Evolutionary conservation across 2,888 invertebrate species (phyloP).

Genomic region (Lasiommata megera): DNA sequence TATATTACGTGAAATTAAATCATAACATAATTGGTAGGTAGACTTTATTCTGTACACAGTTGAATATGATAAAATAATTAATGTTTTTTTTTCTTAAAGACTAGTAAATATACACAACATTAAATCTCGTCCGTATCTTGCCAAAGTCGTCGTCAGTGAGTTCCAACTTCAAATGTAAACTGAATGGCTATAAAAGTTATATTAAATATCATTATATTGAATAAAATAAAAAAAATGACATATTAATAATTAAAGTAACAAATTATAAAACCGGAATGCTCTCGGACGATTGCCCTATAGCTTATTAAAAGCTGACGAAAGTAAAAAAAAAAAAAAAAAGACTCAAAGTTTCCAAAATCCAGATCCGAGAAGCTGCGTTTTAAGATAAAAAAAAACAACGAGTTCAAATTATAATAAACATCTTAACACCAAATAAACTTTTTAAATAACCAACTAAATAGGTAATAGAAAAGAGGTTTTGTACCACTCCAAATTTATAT

Average conservation of each 20-base stretch:
- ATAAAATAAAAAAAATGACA: neutral
- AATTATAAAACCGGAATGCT: neutral
- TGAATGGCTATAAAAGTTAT: too few relatives aligned
- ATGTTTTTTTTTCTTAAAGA: conserved; percentile 24
- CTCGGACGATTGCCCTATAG: neutral
- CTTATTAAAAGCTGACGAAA: too few relatives aligned
- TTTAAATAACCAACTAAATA: too few relatives aligned
- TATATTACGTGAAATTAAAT: conserved; percentile 19
- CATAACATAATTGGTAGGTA: neutral
- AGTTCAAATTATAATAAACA: too few relatives aligned
- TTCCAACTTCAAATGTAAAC: too few relatives aligned
- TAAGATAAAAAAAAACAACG: too few relatives aligned
- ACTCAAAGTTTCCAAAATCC: too few relatives aligned
- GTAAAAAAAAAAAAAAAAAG: too few relatives aligned
- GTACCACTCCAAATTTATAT: too few relatives aligned
- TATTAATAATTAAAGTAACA: neutral
- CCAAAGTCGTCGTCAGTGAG: conserved; percentile 27
- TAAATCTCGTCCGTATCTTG: conserved; percentile 19
- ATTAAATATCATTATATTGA: neutral
- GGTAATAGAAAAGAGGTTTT: too few relatives aligned
- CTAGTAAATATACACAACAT: conserved; percentile 22
- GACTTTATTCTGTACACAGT: conserved; percentile 22
- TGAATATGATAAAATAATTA: conserved; percentile 19
- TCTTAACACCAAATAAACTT: too few relatives aligned
- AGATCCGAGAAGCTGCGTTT: too few relatives aligned